phyloP scores from a whole-genome alignment of 2,888 invertebrate species.

The Scotopteryx bipunctaria region DNA sequence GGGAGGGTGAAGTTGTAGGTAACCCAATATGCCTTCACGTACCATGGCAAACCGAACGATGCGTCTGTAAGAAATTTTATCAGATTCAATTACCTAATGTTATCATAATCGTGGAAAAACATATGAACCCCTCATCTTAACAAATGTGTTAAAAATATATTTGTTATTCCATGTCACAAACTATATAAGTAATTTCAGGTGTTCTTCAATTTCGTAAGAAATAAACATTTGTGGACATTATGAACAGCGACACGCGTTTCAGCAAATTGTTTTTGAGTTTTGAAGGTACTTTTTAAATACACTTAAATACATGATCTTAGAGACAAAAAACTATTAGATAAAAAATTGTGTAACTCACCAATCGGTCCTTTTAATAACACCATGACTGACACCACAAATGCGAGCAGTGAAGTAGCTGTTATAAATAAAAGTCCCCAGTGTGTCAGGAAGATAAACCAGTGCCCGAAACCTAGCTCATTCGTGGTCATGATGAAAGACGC shows the following conservation, averaged over 20 bases:
- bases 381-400: conserved; percentile 51
- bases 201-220: too few species aligned
- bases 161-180: too few species aligned
- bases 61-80: conserved; percentile 55
- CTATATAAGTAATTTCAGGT: too few species aligned
- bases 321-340: background rate
- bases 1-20: conserved; percentile 60
- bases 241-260: too few species aligned
- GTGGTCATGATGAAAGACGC: conserved; percentile 51
- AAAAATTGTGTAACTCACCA: conserved; percentile 52
- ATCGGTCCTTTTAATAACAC: conserved; percentile 52
- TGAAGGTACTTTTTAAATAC: too few species aligned
- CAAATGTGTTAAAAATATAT: too few species aligned
- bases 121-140: too few species aligned
- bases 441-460: conserved; percentile 69
- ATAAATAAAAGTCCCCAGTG: conserved; percentile 70
- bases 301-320: too few species aligned
- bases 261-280: too few species aligned
- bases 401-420: conserved; percentile 55
- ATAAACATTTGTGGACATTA: too few species aligned
- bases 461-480: conserved; percentile 29
- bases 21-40: conserved; percentile 67
- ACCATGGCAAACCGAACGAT: conserved; percentile 60
- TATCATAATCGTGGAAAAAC: too few species aligned
- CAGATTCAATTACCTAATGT: background rate